A percentile compares a stretch with the other conserved stretches of the same genome.
phyloP scores from a whole-genome alignment of 2,113 vertebrate species.

The Crotalus helleri region DNA sequence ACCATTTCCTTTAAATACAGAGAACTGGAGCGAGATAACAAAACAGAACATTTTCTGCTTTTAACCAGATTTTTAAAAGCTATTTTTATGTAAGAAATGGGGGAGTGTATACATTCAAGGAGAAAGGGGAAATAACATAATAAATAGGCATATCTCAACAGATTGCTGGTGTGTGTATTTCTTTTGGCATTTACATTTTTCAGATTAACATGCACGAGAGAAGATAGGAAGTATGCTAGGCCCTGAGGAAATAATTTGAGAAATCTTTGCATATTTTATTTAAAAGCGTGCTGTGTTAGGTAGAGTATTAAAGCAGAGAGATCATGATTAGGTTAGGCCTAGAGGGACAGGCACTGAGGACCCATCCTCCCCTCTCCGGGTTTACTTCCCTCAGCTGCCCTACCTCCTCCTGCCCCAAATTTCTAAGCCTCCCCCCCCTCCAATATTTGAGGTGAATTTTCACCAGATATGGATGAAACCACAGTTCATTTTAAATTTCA shows the following conservation, averaged over 20 bases:
- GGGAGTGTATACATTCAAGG: conserved; percentile 31
- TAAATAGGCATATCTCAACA: conserved; percentile 70
- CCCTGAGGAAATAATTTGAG: conserved; percentile 76
- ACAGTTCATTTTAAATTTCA: neutral
- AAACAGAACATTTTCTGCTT: conserved; percentile 38
- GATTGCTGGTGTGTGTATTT: conserved; percentile 58
- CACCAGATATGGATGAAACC: neutral
- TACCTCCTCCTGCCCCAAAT: no score
- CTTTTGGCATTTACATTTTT: conserved; percentile 75
- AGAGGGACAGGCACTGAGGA: conserved; percentile 58
- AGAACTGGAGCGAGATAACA: conserved; percentile 33
- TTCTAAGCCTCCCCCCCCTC: neutral
- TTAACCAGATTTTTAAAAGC: conserved; percentile 4
- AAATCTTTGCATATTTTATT: conserved; percentile 85
- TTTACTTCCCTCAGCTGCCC: neutral
- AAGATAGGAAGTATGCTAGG: conserved; percentile 64
- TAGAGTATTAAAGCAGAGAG: conserved; percentile 76
- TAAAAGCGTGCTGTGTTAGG: conserved; percentile 76
- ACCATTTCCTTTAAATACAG: conserved; percentile 42
- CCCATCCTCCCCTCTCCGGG: neutral
- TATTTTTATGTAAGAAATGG: conserved; percentile 13
- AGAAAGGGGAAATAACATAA: conserved; percentile 50
- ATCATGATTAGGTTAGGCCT: conserved; percentile 73
- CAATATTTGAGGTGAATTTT: neutral
- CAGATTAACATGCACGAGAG: conserved; percentile 76